These are phyloP conservation scores for Tragelaphus scriptus DNA, from an alignment of 2,113 vertebrate species.

Conservation along the genomic window DNA sequence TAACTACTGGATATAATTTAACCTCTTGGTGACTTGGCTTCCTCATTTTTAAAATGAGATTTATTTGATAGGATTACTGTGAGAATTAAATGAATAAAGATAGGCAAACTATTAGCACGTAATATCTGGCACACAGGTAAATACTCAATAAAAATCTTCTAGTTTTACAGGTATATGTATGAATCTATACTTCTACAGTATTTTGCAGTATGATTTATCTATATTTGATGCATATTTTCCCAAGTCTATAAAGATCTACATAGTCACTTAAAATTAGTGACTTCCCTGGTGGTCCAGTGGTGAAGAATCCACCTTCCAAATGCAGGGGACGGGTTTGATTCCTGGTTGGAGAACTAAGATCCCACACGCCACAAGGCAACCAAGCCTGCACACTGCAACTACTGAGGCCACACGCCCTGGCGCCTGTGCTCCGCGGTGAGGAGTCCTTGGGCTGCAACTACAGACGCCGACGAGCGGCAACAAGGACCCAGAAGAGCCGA, in stretches of 20 bases:
- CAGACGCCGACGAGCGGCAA: fast-evolving
- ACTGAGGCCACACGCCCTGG: background rate
- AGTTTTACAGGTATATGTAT: background rate
- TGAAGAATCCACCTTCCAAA: background rate
- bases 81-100: background rate
- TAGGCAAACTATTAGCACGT: background rate
- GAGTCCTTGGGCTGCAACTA: background rate
- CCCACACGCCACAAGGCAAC: background rate
- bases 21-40: background rate
- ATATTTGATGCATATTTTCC: background rate
- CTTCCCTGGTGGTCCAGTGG: background rate
- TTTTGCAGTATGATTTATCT: background rate
- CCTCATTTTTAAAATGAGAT: background rate
- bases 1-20: background rate
- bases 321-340: background rate
- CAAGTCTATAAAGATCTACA: background rate
- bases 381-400: background rate
- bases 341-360: background rate
- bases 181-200: background rate
- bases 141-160: background rate
- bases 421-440: background rate
- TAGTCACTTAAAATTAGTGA: constrained; percentile 4
- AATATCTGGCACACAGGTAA: background rate
- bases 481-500: background rate
- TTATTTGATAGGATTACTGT: background rate